Evolutionary conservation across 2,888 invertebrate genomes (phyloP), one percentile per base, ranked within the genome.

Genomic region (Drosophila antonietae): DNA sequence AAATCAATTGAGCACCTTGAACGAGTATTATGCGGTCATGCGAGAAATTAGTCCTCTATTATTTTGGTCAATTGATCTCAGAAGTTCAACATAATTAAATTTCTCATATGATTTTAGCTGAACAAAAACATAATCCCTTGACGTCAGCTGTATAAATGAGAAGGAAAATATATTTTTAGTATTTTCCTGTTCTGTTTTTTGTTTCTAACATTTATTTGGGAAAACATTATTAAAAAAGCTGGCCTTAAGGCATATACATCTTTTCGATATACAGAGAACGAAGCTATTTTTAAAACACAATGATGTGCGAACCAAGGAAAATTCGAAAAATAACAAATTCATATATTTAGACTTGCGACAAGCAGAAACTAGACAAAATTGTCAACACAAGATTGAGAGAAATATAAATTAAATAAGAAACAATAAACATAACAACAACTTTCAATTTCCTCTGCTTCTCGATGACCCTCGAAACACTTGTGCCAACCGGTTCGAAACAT

Each of bases 401-500:
- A 66, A 60, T 57, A 68, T 28, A 56, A 41, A 55, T 67, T 67
- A 28, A 49, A 15, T n/a, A n/a, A 63, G 41, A 74, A 55, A 75
- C 35, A 56, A 41, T 14, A 59, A 55, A 12, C 52, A 53, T 23
- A 44, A 12, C 20, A 56, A 53, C 35, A 64, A 55, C 62, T 68
- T 53, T 73, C 47, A 37, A 41, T 80, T 76, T 76, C 5, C 7
- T 53, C 15, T 18, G 3, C 23, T 9, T 37, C 9, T 28, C 20
- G 31, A 60, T 60, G 62, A 44, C 63, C 51, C 61, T 57, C 41
- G 60, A 33, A 79, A 71, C 82, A 89, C 80, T 84, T 84, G 85
- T 69, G 62, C 76, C 76, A 69, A 76, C 79, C 43, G 58, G 46
- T 76, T 87, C 76, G 84, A 72, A 89, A 84, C 70, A 83, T 74